Evolutionary conservation across 2,888 invertebrate species (phyloP).

Genomic region (Nemurella pictetii): DNA sequence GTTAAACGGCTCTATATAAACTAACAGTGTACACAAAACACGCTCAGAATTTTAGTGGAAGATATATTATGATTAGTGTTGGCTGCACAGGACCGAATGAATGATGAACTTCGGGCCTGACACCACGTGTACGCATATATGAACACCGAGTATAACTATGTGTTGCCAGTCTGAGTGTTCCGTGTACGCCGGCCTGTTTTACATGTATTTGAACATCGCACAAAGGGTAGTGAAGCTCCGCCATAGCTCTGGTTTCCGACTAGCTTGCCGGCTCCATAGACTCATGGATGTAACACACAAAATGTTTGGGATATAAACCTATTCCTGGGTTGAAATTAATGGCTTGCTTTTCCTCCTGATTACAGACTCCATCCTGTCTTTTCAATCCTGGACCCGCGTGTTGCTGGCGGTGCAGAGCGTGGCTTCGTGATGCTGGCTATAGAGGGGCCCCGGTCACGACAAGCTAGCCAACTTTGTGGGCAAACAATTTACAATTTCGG

Average conservation of each 20-base stretch:
- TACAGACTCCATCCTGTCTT: slow-evolving; percentile 29
- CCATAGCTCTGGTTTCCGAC: neutral
- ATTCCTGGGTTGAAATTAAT: slow-evolving; percentile 22
- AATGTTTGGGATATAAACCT: neutral
- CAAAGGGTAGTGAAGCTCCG: neutral
- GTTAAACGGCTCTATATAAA: neutral
- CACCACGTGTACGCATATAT: neutral
- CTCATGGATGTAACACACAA: neutral
- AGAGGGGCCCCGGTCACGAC: neutral
- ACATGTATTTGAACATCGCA: slow-evolving; percentile 12
- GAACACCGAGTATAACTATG: neutral
- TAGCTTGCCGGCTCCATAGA: neutral
- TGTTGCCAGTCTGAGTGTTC: neutral
- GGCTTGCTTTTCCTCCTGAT: slow-evolving; percentile 30
- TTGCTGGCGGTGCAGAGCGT: neutral
- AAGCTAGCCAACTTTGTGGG: neutral
- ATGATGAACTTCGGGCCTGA: neutral
- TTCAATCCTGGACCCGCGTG: neutral
- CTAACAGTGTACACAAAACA: neutral
- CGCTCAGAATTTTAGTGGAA: neutral
- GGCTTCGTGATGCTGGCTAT: neutral
- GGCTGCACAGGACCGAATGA: neutral
- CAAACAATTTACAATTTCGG: neutral
- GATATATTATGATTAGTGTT: neutral
- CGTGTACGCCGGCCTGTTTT: neutral